Conservation (phyloP, 2,113 vertebrate genomes). For the Rousettus leschenaultii region DNA sequence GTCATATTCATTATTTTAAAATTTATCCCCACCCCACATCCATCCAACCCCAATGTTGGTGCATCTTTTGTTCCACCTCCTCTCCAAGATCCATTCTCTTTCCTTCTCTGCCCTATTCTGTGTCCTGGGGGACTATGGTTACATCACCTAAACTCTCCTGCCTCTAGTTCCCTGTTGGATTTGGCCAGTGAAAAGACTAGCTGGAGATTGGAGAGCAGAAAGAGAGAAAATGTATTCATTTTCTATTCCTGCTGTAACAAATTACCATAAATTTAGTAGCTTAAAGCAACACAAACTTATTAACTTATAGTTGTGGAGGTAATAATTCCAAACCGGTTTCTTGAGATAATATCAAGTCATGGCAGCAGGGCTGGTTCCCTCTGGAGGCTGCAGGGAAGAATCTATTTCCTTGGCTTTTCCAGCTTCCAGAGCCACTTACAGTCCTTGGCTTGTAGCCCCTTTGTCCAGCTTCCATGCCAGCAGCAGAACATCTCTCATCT, state of each 20-base stretch:
- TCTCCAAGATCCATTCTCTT: neutral
- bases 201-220: neutral
- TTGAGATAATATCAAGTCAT: neutral
- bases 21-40: neutral
- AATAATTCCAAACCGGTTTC: neutral
- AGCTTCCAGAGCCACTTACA: neutral
- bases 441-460: neutral
- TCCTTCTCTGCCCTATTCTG: neutral
- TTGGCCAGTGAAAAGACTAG: neutral
- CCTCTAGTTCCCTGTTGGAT: neutral
- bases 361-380: neutral
- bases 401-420: neutral
- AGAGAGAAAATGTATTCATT: neutral
- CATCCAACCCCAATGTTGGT: neutral
- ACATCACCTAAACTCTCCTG: neutral
- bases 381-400: neutral
- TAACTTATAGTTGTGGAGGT: neutral
- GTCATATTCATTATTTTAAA: neutral
- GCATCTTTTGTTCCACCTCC: neutral
- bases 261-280: neutral
- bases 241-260: neutral
- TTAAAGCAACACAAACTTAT: neutral
- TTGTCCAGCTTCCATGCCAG: neutral
- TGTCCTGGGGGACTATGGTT: neutral
- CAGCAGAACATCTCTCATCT: neutral